Conservation (phyloP, 2,888 invertebrate species). For the Schizaphis graminum region DNA sequence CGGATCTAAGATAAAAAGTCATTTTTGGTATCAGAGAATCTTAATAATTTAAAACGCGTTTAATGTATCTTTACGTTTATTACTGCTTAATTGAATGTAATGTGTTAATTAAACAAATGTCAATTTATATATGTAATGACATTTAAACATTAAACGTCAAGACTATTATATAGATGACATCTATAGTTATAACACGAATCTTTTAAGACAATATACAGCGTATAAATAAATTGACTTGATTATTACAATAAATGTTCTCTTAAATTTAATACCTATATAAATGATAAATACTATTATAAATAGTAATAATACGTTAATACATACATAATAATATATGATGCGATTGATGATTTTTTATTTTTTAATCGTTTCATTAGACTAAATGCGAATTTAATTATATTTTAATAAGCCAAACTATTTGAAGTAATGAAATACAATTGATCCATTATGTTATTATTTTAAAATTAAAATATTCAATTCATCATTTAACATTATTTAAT, state of each 20-base stretch:
- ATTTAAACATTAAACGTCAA: neutral
- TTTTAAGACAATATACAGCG: neutral
- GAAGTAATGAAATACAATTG: neutral
- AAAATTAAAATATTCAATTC: neutral
- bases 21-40: neutral
- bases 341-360: neutral
- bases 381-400: neutral
- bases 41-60: conserved; percentile 14
- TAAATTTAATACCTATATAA: neutral
- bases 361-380: neutral
- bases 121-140: conserved; percentile 11
- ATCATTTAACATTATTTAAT: neutral
- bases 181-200: conserved; percentile 33
- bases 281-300: neutral
- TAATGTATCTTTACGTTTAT: neutral
- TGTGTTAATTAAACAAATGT: conserved; percentile 42
- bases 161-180: neutral
- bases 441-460: neutral
- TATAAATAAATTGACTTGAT: conserved; percentile 19
- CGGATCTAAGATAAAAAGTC: neutral
- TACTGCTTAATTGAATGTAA: conserved; percentile 39
- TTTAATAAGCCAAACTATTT: neutral
- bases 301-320: neutral
- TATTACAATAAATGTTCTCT: conserved; percentile 17
- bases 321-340: neutral